These are phyloP conservation scores for Pogona vitticeps DNA, from an alignment of 2,113 vertebrate species.

Conservation along the genomic window DNA sequence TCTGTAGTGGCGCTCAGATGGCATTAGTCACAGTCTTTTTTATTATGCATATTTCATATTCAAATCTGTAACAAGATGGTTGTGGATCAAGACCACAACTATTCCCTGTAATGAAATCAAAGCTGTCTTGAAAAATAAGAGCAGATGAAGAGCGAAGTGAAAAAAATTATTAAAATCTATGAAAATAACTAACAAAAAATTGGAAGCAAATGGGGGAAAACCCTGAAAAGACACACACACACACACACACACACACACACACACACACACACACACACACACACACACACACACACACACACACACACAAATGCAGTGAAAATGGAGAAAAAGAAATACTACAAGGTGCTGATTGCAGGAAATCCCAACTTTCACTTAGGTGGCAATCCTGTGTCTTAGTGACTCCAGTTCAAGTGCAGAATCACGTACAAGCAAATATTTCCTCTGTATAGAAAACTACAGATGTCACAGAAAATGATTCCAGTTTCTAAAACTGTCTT, in stretches of 20 bases:
- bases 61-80: constrained; percentile 32
- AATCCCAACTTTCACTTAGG: neutral
- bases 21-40: constrained; percentile 33
- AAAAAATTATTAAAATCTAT: neutral
- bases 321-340: neutral
- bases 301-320: neutral
- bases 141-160: constrained; percentile 16
- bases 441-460: neutral
- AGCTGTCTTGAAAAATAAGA: constrained; percentile 35
- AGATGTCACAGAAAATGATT: neutral
- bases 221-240: neutral
- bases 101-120: constrained; percentile 36
- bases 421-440: neutral
- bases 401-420: too few relatives aligned
- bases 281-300: neutral
- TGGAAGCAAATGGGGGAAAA: neutral
- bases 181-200: neutral
- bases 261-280: neutral
- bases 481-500: neutral
- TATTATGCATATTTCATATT: constrained; percentile 30
- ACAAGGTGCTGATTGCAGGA: neutral
- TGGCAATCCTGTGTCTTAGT: neutral
- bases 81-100: constrained; percentile 33
- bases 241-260: neutral
- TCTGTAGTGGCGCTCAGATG: constrained; percentile 7